Evolutionary conservation across 2,888 invertebrate species (phyloP), one percentile per base, ranked within the genome.

Genomic region (Eilema griseolum): DNA sequence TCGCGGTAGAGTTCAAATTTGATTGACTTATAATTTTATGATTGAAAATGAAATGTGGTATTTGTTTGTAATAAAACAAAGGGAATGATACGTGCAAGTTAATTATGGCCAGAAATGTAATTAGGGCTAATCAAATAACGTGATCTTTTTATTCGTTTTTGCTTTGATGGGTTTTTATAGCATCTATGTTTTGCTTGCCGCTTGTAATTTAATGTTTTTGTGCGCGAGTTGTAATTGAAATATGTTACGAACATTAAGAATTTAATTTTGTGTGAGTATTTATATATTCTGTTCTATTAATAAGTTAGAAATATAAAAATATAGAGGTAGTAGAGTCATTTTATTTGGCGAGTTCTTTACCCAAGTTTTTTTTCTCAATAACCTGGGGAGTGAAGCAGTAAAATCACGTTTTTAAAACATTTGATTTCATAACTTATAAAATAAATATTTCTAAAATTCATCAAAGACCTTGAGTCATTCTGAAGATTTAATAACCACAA

Each of bases 91-190:
- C 90, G 87, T 90, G 90, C 89, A 89, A 91, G 92, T 92, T 95
- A 95, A 95, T 95, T 93, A 92, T 89, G 87, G 86, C 87, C 92
- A 90, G 93, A 92, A 92, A 93, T 90, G 92, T 93, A 93, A 95
- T 94, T 94, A 95, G 93, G 89, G 89, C 86, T 94, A 93, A 94
- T 94, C 94, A 93, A 94, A 93, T 94, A 93, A 91, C 89, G 87
- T 91, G 89, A 95, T 94, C 94, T 92, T 90, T 88, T 90, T 89
- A 80, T 91, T 81, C 85, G 85, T 89, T 89, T 88, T 90, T 89
- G 88, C 88, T 85, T 86, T 86, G 83, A 88, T 84, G 79, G n/a
- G 82, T 87, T 89, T 88, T 88, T 88, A 83, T 85, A 70, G 52
- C 57, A 82, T 82, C 85, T 81, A 79, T 76, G 82, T 81, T 82